Base-by-base conservation (phyloP, 2,888 invertebrate genomes). In the Thumatha senex region DNA sequence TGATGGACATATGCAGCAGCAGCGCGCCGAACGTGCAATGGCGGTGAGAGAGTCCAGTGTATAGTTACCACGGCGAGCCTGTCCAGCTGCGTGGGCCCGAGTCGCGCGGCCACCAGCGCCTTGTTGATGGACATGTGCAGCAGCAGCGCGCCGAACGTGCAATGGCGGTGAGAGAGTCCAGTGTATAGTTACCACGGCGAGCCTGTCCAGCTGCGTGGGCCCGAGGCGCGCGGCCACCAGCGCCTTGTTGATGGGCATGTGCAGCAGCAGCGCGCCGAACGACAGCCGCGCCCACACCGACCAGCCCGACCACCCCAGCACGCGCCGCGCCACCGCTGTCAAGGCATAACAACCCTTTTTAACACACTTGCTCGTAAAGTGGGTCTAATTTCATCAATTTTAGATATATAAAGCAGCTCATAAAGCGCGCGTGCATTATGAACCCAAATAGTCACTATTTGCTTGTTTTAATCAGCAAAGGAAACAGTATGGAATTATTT, bases 41-140 rank as follows among this genome's bases (percentile, higher is more conserved):
- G 18, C 2, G 2, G 18, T 24, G 5, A 24, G 2, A 4, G 5
- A 5, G 5, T 24, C 3, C 5, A 24, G 18, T 24, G 18, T 5
- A 4, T 31, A 63, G 58, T 61, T 54, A 86, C 88, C 56, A 77
- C 82, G 36, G 76, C 59, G 34, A 65, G 69, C 0, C 86, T 53
- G 73, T 83, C 81, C 36, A 89, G 70, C 64, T 81, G 78, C 40
- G 76, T 68, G 48, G 84, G 80, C 56, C 70, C 61, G 14, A 72
- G 73, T 0, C 84, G 61, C 1, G 77, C 63, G 14, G 82, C 89
- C 42, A 89, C 78, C 58, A 85, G 76, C 52, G 82, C 68, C 74
- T 85, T 87, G 82, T 89, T 69, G 47, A 85, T 82, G 80, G 89
- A 81, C 77, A 89, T 89, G 67, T 90, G 89, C 68, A 89, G 79